Percentiles rank a stretch among this genome's conserved stretches.
Conservation (phyloP, 1,140 invertebrate genomes). For the Campoletis sonorensis region DNA sequence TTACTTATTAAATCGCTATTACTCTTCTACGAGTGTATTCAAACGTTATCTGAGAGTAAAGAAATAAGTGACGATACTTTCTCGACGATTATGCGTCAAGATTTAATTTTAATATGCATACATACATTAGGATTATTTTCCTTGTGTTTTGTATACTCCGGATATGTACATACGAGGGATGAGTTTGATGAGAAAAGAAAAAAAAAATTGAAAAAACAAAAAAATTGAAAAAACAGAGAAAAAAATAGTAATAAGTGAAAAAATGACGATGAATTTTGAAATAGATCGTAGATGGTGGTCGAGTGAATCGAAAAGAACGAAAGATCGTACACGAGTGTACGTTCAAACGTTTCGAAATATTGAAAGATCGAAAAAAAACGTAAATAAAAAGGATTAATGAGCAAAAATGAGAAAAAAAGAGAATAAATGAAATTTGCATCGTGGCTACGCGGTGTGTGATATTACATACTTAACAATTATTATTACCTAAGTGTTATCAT, state of each 20-base stretch:
- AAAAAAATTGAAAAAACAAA: conserved; percentile 12
- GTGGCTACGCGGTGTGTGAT: conserved; percentile 54
- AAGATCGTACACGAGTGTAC: not conserved
- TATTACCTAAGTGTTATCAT: conserved; percentile 53
- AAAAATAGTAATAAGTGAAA: no score
- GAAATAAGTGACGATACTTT: conserved; percentile 1
- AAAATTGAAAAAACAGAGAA: no score
- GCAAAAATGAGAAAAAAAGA: not conserved
- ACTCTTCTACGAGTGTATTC: conserved; percentile 14
- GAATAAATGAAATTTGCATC: conserved; percentile 55
- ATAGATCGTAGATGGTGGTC: not conserved
- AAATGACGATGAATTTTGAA: conserved; percentile 37
- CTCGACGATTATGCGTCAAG: no score
- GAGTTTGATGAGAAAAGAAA: not conserved
- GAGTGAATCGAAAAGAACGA: not conserved
- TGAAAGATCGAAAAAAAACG: conserved; percentile 57
- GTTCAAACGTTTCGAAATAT: conserved; percentile 41
- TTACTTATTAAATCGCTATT: not conserved
- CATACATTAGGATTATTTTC: no score
- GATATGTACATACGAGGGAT: conserved; percentile 63
- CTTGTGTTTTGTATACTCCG: conserved; percentile 48
- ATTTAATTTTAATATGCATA: no score
- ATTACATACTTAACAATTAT: conserved; percentile 52
- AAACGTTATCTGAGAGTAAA: conserved; percentile 21
- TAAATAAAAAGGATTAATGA: conserved; percentile 55